These are phyloP conservation scores for Stenichneumon culpator DNA, from an alignment of 2,888 invertebrate species.

Conservation along the genomic window DNA sequence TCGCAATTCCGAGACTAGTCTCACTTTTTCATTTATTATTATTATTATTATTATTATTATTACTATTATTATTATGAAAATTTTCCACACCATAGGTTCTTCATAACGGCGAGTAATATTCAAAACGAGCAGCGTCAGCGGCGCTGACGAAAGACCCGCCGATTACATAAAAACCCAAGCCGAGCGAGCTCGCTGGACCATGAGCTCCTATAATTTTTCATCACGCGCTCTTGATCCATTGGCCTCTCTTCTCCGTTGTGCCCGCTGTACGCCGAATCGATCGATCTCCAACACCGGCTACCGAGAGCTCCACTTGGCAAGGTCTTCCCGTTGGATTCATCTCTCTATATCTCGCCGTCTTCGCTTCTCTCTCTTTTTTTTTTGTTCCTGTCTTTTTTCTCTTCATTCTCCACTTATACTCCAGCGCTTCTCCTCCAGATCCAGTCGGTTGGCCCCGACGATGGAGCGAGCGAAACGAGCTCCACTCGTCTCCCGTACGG, in stretches of 20 bases:
- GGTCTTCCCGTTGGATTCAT: constrained; percentile 3
- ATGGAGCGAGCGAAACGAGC: constrained; percentile 42
- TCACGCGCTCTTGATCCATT: constrained; percentile 53
- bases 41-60: background rate
- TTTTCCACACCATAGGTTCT: background rate
- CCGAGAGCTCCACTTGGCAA: background rate
- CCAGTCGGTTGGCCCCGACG: constrained; percentile 40
- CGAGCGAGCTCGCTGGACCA: constrained; percentile 16
- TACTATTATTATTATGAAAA: background rate
- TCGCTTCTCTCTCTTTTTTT: constrained; percentile 12
- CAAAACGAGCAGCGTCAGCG: background rate
- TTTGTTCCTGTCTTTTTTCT: background rate
- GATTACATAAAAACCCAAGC: constrained; percentile 32
- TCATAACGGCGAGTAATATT: constrained; percentile 2
- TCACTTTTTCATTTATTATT: no score
- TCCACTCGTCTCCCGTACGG: constrained; percentile 37
- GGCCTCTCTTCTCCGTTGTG: constrained; percentile 21
- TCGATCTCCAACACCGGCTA: constrained; percentile 24
- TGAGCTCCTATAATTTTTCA: constrained; percentile 50
- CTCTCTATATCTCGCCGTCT: constrained; percentile 19
- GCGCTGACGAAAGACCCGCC: background rate
- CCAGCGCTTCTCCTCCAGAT: constrained; percentile 35
- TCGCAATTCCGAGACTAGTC: background rate
- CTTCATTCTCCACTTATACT: constrained; percentile 33
- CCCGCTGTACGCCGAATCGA: constrained; percentile 11